A percentile compares a stretch with the other conserved stretches of the same genome.
These are phyloP conservation scores for Entelurus aequoreus DNA, from an alignment of 2,113 vertebrate species.

Conservation along the genomic window DNA sequence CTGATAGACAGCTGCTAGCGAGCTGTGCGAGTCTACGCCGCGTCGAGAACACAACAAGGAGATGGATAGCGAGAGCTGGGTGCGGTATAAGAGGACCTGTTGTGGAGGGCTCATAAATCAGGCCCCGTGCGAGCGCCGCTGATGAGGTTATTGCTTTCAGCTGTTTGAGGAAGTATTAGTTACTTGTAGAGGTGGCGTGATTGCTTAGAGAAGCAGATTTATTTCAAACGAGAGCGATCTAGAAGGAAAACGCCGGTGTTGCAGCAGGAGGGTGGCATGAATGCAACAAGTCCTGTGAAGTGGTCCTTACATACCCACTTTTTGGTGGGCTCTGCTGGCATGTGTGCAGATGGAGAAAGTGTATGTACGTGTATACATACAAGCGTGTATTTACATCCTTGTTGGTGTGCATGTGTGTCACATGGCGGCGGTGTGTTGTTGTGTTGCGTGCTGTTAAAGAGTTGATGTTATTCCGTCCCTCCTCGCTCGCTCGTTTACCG, in stretches of 20 bases:
- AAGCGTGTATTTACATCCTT: neutral
- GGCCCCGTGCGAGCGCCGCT: constrained; percentile 39
- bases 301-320: neutral
- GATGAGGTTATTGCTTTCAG: constrained; percentile 61
- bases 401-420: constrained; percentile 3
- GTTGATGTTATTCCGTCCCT: constrained; percentile 70
- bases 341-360: neutral
- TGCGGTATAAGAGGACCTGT: constrained; percentile 19
- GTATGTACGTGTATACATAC: constrained; percentile 4
- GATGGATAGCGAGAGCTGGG: constrained; percentile 21
- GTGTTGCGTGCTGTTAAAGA: constrained; percentile 71
- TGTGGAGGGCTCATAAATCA: constrained; percentile 48
- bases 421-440: constrained; percentile 47
- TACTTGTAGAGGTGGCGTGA: constrained; percentile 16
- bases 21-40: constrained; percentile 37
- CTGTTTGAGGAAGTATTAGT: constrained; percentile 41
- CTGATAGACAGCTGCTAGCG: constrained; percentile 31
- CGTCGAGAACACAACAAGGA: constrained; percentile 37
- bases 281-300: neutral
- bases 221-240: constrained; percentile 14
- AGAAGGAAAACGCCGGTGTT: too few species aligned
- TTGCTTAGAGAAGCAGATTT: constrained; percentile 27
- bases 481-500: constrained; percentile 68
- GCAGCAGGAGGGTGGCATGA: too few species aligned
- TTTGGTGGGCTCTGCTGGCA: neutral